Evolutionary conservation across 2,113 vertebrate genomes (phyloP), one percentile per base, ranked within the genome.

Genomic region (Ptilorrhoa leucosticta): DNA sequence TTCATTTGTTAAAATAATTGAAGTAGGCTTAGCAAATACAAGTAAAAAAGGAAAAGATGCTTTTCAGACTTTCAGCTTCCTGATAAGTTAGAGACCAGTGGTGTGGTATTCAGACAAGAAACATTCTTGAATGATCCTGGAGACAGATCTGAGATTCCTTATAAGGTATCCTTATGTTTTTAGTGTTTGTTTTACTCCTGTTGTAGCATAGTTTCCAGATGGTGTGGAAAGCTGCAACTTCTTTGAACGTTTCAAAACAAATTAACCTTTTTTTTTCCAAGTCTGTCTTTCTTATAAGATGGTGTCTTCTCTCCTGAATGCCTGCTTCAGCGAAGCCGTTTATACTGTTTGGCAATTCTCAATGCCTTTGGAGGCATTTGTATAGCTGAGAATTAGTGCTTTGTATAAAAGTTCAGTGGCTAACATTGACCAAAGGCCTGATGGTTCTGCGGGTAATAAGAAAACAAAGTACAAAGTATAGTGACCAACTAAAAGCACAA

Each of bases 151-250:
- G 88, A 93, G 77, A 90, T 87, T 92, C 94, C 89, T 92, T 96
- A 93, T 95, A 90, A 93, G 96, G 96, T 93, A 96, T 90, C 31
- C 28, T 81, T 85, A 30, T 79, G 48, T 39, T 93, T 96, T 91
- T 88, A 48, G 61, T 87, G 73, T 79, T 83, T 96, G 45, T 64
- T 91, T 92, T 93, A 73, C 12, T 89, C 13, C 77, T 93, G 91
- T 92, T 16, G 11, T 73, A 50, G 48, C 76, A 21, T 72, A 73
- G 63, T 88, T 94, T 88, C 72, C 72, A 93, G 82, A 90, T 80
- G 80, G 44, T 82, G 76, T 90, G 31, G 47, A 79, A 76, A 75
- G 37, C 31, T 60, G 84, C 45, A 78, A n/a, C 57, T 88, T 89
- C 82, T 57, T 42, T 7, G 30, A 61, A 28, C 33, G 20, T 27